phyloP scores from a whole-genome alignment of 2,888 invertebrate species.

The Epinotia bilunana region DNA sequence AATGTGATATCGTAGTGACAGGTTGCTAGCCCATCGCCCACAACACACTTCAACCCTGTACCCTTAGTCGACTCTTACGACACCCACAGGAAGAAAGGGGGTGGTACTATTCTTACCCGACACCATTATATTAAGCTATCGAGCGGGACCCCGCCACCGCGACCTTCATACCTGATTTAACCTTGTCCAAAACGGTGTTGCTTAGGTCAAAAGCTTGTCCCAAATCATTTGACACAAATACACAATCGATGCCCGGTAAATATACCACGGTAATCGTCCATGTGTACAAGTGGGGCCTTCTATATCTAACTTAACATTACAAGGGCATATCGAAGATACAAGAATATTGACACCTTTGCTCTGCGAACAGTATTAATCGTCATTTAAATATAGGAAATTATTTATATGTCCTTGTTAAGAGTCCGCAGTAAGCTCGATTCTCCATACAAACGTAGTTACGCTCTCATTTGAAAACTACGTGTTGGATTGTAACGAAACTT shows the following conservation, averaged over 20 bases:
- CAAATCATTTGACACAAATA: constrained; percentile 33
- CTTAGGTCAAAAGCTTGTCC: constrained; percentile 40
- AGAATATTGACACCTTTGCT: neutral
- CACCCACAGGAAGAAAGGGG: too few relatives aligned
- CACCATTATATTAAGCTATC: constrained; percentile 27
- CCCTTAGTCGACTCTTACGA: too few relatives aligned
- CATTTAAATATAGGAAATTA: too few relatives aligned
- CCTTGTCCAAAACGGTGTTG: constrained; percentile 34
- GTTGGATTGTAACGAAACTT: too few relatives aligned
- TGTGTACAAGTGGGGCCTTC: constrained; percentile 22
- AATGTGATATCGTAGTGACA: too few relatives aligned
- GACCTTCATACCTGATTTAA: constrained; percentile 39
- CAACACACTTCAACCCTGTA: too few relatives aligned
- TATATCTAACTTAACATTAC: constrained; percentile 18
- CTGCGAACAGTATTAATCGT: neutral
- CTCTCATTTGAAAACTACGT: too few relatives aligned
- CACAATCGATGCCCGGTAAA: constrained; percentile 32
- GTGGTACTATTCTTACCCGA: too few relatives aligned
- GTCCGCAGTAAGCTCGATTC: too few relatives aligned
- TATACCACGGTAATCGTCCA: constrained; percentile 25
- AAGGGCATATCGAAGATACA: neutral
- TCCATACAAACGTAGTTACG: too few relatives aligned
- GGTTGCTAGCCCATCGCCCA: too few relatives aligned
- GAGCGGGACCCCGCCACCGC: constrained; percentile 19
- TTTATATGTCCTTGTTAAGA: too few relatives aligned